phyloP scores from a whole-genome alignment of 2,888 invertebrate species.

The Deroplatys truncata region DNA sequence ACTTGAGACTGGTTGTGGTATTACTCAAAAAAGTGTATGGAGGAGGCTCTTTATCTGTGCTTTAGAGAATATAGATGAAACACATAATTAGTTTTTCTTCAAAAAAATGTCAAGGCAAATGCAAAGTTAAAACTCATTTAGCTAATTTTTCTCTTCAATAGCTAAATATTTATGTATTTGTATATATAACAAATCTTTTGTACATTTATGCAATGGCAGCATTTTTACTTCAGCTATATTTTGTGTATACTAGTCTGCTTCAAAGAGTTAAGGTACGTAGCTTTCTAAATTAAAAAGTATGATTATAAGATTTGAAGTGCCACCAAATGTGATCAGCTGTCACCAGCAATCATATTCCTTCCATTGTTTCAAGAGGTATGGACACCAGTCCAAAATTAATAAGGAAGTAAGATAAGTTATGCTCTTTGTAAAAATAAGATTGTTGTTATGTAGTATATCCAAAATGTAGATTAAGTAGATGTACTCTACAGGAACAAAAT shows the following conservation, averaged over 20 bases:
- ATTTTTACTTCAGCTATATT: background rate
- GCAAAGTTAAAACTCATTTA: background rate
- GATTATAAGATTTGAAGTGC: background rate
- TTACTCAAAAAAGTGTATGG: background rate
- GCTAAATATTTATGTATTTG: background rate
- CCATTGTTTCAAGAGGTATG: no score
- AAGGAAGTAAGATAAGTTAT: no score
- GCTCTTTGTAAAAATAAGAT: no score
- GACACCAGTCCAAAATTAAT: no score
- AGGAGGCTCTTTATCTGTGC: background rate
- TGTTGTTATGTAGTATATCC: no score
- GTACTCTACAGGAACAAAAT: no score
- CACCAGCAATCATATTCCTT: no score
- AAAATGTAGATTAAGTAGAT: no score
- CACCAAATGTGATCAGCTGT: background rate
- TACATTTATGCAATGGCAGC: background rate
- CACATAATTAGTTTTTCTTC: background rate
- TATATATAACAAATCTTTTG: background rate
- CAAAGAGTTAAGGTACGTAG: background rate
- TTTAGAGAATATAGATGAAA: background rate
- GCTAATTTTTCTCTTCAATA: background rate
- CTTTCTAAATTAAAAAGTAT: background rate
- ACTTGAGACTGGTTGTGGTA: background rate
- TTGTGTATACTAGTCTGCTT: background rate
- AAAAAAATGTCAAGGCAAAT: background rate